These are phyloP conservation scores for Gnathonemus longibarbis DNA, from an alignment of 2,113 vertebrate genomes.

Conservation along the genomic window DNA sequence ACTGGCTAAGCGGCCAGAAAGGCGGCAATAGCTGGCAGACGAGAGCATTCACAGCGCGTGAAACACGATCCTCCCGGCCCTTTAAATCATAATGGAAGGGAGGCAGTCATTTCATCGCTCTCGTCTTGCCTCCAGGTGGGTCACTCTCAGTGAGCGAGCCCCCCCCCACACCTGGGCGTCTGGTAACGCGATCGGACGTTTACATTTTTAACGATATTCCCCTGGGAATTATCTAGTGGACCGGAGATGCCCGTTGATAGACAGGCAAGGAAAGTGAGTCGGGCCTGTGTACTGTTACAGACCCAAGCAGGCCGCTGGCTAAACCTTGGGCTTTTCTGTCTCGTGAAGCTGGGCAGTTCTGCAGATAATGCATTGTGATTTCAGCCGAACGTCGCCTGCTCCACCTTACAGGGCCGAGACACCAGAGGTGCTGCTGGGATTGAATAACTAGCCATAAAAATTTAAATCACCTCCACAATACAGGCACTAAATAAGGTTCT, in stretches of 20 bases:
- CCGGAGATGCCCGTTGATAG: slow-evolving; percentile 9
- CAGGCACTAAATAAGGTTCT: background rate
- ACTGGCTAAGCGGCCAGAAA: background rate
- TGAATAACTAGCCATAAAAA: background rate
- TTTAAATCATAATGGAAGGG: slow-evolving; percentile 42
- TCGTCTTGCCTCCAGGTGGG: slow-evolving; percentile 43
- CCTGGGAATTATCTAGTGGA: slow-evolving; percentile 49
- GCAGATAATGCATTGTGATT: background rate
- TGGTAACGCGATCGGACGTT: slow-evolving; percentile 46
- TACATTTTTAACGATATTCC: slow-evolving; percentile 58
- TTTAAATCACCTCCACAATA: background rate
- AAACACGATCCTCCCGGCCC: slow-evolving; percentile 29
- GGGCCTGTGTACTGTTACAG: background rate
- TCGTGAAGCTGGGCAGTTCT: background rate
- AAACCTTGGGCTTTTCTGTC: background rate
- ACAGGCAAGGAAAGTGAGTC: slow-evolving; percentile 14
- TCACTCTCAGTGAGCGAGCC: slow-evolving; percentile 43
- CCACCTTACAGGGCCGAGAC: background rate
- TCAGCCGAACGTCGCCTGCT: background rate
- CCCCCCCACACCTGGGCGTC: slow-evolving; percentile 24
- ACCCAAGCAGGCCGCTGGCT: background rate
- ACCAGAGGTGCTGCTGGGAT: background rate
- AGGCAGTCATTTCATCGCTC: slow-evolving; percentile 47
- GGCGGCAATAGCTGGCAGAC: background rate
- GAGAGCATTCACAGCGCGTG: background rate